phyloP scores from a whole-genome alignment of 2,888 invertebrate genomes.

The Mesorhabditis spiculigera region DNA sequence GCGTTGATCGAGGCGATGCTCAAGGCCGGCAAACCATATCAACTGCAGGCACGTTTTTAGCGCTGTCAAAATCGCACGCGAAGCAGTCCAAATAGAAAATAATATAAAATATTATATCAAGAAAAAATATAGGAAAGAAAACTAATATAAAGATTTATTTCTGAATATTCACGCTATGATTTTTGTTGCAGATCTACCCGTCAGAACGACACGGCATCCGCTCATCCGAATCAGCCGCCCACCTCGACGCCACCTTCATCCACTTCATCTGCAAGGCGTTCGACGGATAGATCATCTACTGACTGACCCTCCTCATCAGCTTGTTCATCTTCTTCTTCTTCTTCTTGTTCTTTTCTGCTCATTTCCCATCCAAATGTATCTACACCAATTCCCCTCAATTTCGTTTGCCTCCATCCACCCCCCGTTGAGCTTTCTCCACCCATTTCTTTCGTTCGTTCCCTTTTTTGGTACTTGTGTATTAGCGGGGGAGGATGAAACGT shows the following conservation, averaged over 20 bases:
- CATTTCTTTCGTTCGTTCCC: background rate
- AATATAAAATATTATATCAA: too few species aligned
- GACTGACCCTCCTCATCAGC: slow-evolving; percentile 10
- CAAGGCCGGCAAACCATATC: slow-evolving; percentile 90
- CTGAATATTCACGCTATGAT: too few species aligned
- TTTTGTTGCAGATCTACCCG: slow-evolving; percentile 74
- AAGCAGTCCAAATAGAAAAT: too few species aligned
- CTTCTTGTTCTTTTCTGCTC: slow-evolving; percentile 16
- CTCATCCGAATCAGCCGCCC: slow-evolving; percentile 80
- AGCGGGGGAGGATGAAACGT: background rate
- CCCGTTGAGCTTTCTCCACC: background rate
- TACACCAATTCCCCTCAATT: background rate
- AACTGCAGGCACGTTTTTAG: slow-evolving; percentile 70
- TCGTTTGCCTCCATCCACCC: background rate
- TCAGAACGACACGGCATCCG: slow-evolving; percentile 92
- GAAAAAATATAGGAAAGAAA: too few species aligned
- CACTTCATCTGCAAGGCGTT: slow-evolving; percentile 30
- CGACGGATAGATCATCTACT: slow-evolving; percentile 9
- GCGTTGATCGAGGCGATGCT: slow-evolving; percentile 83
- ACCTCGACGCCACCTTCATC: slow-evolving; percentile 88
- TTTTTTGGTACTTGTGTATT: background rate
- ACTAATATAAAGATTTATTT: too few species aligned
- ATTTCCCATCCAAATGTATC: slow-evolving; percentile 13
- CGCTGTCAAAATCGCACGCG: too few species aligned
- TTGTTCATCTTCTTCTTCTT: slow-evolving; percentile 7